These are phyloP conservation scores for Drosophila paramelanica DNA, from an alignment of 2,888 invertebrate species.

Conservation along the genomic window DNA sequence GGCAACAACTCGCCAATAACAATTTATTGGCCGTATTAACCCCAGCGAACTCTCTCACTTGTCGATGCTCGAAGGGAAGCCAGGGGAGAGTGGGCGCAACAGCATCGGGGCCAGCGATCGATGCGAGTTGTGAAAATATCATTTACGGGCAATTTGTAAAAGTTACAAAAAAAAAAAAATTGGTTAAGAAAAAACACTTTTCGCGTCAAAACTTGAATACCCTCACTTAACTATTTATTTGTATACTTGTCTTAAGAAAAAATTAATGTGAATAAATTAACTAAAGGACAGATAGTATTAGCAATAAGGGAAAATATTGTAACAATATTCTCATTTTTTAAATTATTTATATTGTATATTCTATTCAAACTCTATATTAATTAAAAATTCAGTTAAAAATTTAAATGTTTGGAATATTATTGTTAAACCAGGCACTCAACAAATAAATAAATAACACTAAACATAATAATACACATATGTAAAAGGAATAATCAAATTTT, in stretches of 20 bases:
- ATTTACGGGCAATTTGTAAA: conserved; percentile 82
- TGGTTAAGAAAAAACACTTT: neutral
- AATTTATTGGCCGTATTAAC: conserved; percentile 81
- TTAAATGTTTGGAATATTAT: neutral
- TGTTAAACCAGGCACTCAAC: neutral
- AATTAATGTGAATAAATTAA: too few relatives aligned
- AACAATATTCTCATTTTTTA: too few relatives aligned
- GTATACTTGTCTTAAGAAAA: neutral
- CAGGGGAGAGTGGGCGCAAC: conserved; percentile 14
- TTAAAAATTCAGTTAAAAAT: neutral
- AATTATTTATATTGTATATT: too few relatives aligned
- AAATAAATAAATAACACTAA: neutral
- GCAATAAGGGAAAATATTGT: too few relatives aligned
- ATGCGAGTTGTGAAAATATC: conserved; percentile 83
- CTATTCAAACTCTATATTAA: neutral
- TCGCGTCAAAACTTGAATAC: conserved; percentile 17
- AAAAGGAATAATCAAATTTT: neutral
- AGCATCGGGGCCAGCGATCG: conserved; percentile 64
- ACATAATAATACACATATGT: neutral
- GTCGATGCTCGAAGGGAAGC: conserved; percentile 20
- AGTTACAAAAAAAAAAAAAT: conserved; percentile 24
- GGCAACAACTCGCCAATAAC: conserved; percentile 72
- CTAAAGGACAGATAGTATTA: too few relatives aligned
- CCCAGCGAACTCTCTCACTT: conserved; percentile 75
- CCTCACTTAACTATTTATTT: conserved; percentile 1